Conservation (phyloP, 2,888 invertebrate species). For the Limenitis camilla region DNA sequence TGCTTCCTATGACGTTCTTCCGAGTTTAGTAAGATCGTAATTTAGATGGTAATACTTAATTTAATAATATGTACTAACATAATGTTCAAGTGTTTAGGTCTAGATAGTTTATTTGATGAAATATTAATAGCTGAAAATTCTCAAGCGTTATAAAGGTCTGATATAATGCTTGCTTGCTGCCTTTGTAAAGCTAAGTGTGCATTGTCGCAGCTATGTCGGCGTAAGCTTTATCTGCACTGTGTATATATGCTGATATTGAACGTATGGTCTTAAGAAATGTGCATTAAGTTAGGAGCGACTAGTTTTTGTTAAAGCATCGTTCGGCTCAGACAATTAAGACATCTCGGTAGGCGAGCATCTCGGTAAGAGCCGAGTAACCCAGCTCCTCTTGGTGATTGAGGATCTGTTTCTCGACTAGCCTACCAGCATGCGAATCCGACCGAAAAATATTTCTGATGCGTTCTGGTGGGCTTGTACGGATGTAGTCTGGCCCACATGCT, state of each 20-base stretch:
- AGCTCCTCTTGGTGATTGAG: too few relatives aligned
- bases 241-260: conserved; percentile 9
- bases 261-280: conserved; percentile 9
- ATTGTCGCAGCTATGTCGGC: conserved; percentile 5
- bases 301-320: background rate
- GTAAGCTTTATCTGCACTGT: conserved; percentile 7
- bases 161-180: background rate
- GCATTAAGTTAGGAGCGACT: conserved; percentile 6
- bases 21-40: too few relatives aligned
- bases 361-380: too few relatives aligned
- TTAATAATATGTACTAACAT: too few relatives aligned
- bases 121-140: background rate
- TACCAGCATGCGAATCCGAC: too few relatives aligned
- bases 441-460: too few relatives aligned
- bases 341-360: background rate
- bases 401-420: too few relatives aligned
- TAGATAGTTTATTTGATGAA: background rate
- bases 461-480: too few relatives aligned
- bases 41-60: too few relatives aligned
- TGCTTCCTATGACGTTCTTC: too few relatives aligned
- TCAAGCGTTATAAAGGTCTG: conserved; percentile 4
- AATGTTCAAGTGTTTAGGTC: too few relatives aligned
- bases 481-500: too few relatives aligned
- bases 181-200: conserved; percentile 9
- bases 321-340: background rate